Conservation (phyloP, 2,797 vertebrate genomes). For the Pagetopsis macropterus region DNA sequence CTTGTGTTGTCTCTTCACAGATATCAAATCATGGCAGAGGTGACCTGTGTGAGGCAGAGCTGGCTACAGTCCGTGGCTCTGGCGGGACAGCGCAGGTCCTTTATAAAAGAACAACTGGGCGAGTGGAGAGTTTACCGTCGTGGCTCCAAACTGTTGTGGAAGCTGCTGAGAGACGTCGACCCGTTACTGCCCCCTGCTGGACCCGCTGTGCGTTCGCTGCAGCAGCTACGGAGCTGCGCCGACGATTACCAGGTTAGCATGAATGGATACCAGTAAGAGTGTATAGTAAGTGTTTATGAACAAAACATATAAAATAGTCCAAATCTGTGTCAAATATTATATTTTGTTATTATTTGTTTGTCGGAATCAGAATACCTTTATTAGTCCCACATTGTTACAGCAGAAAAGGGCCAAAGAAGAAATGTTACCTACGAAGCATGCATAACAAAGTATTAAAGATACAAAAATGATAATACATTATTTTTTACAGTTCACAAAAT, state of each 20-base stretch:
- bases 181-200: conserved; percentile 74
- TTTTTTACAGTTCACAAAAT: too few relatives aligned
- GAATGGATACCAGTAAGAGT: not conserved
- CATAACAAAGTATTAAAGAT: too few relatives aligned
- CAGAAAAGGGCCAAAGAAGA: too few relatives aligned
- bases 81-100: conserved; percentile 68
- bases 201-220: conserved; percentile 67
- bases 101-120: conserved; percentile 67
- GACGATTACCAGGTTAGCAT: conserved; percentile 82
- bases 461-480: too few relatives aligned
- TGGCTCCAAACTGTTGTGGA: conserved; percentile 75
- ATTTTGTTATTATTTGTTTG: too few relatives aligned
- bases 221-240: conserved; percentile 73
- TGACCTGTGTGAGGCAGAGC: conserved; percentile 76
- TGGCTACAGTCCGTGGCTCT: conserved; percentile 81
- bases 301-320: too few relatives aligned
- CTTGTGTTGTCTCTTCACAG: conserved; percentile 66
- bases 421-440: too few relatives aligned
- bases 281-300: not conserved
- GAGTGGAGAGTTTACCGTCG: conserved; percentile 80
- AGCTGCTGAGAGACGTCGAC: conserved; percentile 75
- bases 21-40: conserved; percentile 79
- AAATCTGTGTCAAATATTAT: too few relatives aligned
- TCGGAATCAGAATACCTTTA: too few relatives aligned
- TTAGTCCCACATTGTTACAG: too few relatives aligned